Evolutionary conservation across 23 tunicate species (phyloP).

Genomic region (Trididemnum clinides): DNA sequence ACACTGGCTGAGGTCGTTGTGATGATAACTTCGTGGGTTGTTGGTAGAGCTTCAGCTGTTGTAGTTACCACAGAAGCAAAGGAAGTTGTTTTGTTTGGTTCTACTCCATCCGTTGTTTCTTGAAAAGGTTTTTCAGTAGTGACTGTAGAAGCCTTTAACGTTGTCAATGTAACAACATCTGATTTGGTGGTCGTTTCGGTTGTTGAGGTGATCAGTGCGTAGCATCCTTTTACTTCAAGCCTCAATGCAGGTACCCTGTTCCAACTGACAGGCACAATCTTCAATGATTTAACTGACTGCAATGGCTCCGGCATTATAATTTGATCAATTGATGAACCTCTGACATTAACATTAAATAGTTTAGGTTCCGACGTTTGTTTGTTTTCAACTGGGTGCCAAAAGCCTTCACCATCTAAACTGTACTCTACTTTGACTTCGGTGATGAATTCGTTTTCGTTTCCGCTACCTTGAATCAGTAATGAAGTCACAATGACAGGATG

Average conservation of each 20-base stretch:
- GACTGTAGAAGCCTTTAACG: not conserved
- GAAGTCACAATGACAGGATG: constrained; percentile 68
- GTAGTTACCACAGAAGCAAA: not conserved
- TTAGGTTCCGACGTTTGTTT: not conserved
- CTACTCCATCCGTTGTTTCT: not conserved
- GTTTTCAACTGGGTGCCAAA: constrained; percentile 29
- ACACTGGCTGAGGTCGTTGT: not conserved
- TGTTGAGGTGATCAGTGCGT: constrained; percentile 39
- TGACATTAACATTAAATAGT: constrained; percentile 31
- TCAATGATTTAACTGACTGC: constrained; percentile 38
- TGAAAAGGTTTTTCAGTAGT: not conserved
- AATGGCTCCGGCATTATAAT: constrained; percentile 26
- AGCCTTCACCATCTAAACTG: not conserved
- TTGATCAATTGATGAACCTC: not conserved
- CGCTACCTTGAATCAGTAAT: constrained; percentile 49
- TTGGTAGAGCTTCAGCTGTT: not conserved
- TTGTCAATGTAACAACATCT: constrained; percentile 39
- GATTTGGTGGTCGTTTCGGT: constrained; percentile 37
- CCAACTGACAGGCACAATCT: constrained; percentile 44
- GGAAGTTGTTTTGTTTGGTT: not conserved
- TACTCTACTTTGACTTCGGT: constrained; percentile 39
- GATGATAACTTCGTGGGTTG: not conserved
- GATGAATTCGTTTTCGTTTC: constrained; percentile 8
- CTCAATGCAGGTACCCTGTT: constrained; percentile 44
- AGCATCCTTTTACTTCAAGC: constrained; percentile 72